Evolutionary conservation across 1,140 invertebrate species (phyloP).

Genomic region (Orchestia grillus): DNA sequence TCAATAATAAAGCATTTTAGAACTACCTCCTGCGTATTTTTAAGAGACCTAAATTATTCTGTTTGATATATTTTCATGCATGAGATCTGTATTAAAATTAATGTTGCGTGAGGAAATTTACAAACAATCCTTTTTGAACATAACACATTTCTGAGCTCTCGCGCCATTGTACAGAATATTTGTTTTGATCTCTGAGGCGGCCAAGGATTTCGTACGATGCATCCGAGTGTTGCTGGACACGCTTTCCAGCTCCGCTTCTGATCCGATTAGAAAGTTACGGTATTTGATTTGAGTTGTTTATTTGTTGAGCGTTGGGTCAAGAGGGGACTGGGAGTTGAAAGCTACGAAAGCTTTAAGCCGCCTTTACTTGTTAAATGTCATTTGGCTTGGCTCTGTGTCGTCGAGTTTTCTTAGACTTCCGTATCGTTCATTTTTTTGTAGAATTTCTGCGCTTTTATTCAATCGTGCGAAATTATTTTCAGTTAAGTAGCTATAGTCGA

Average conservation of each 20-base stretch:
- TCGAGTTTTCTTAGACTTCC: neutral
- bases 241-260: neutral
- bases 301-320: slow-evolving; percentile 18
- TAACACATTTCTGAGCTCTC: neutral
- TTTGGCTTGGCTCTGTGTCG: neutral
- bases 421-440: neutral
- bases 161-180: neutral
- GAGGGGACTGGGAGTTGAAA: neutral
- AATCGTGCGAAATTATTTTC: neutral
- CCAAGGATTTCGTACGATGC: slow-evolving; percentile 15
- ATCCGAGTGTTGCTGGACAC: neutral
- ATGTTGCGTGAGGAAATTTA: neutral
- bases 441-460: neutral
- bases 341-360: slow-evolving; percentile 4
- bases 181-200: neutral
- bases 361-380: neutral
- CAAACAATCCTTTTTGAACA: neutral
- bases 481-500: neutral
- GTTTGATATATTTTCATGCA: neutral
- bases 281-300: slow-evolving; percentile 47
- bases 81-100: neutral
- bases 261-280: slow-evolving; percentile 43
- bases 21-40: neutral
- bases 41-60: neutral
- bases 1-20: neutral